Evolutionary conservation across 2,797 vertebrate genomes (phyloP), one percentile per base, ranked within the genome.

Genomic region (Orientallactaga sibirica): DNA sequence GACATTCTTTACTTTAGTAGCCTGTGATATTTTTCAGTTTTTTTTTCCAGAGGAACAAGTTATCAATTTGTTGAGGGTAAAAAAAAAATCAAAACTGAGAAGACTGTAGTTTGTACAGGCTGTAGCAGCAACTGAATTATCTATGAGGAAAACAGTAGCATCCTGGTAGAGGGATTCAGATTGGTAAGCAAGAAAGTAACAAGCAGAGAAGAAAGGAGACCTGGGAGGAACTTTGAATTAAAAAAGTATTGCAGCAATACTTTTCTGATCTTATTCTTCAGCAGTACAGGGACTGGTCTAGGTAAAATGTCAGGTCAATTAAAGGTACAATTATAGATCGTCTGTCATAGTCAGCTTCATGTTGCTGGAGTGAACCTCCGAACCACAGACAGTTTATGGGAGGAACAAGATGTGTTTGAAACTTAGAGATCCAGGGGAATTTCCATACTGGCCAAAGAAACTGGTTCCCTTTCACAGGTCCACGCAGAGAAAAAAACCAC

Each of bases 11-110:
- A 55, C 81, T 80, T 77, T 37, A 86, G 43, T 43, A 95, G 66
- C 29, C 43, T 64, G 10, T 24, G 64, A 19, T 41, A 19, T 48
- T 85, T 92, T 96, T 93, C 41, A 68, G 18, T 74, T 90, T 94
- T 68, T 62, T 11, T 74, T 58, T 68, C 85, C 37, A 75, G 25
- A 92, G 71, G 66, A 77, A 58, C 74, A 73, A 52, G 25, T 73
- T 22, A 75, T 77, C 19, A 15, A 27, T 20, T 61, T 88, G 48
- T 71, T n/a, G 70, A 79, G 52, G 33, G 73, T 61, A 55, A 90
- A 74, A 16, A 64, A 25, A 25, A 29, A 58, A 48, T 48, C 48
- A 48, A 48, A 48, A 48, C 48, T 61, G 62, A 64, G 74, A 62
- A 68, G 22, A 14, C 2, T 64, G 8, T 11, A 14, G 24, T 41